phyloP scores from a whole-genome alignment of 2,888 invertebrate genomes.

The Perithous albicinctus region DNA sequence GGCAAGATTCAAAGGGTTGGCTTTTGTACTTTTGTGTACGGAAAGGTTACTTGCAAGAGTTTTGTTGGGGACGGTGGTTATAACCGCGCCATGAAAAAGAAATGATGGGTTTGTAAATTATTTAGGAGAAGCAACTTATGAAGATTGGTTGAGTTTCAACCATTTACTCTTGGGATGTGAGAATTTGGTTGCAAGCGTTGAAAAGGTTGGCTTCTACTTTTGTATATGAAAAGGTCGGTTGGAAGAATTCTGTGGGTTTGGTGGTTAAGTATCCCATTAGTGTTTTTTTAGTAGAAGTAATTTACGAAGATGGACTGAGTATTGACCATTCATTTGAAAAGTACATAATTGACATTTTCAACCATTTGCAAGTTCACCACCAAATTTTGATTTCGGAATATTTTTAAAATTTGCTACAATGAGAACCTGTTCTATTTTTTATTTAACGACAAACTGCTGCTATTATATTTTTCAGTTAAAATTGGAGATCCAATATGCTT shows the following conservation, averaged over 20 bases:
- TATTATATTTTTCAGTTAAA: too few species aligned
- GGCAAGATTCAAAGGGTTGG: slow-evolving; percentile 8
- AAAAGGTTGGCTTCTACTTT: background rate
- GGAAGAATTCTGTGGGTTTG: background rate
- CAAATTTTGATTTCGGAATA: background rate
- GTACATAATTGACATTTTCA: background rate
- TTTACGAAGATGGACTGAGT: background rate
- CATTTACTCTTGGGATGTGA: too few species aligned
- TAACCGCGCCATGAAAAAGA: too few species aligned
- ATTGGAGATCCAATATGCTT: too few species aligned
- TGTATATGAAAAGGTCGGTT: background rate
- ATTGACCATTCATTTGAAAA: background rate
- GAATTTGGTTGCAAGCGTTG: too few species aligned
- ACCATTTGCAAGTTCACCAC: background rate
- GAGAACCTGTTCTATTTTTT: too few species aligned
- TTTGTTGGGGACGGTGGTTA: slow-evolving; percentile 6
- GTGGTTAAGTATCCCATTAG: slow-evolving; percentile 26
- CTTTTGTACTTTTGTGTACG: background rate
- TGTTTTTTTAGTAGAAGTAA: background rate
- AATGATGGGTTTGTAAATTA: too few species aligned
- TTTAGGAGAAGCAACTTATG: too few species aligned
- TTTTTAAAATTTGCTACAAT: background rate
- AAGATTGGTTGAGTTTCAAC: too few species aligned
- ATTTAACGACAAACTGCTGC: too few species aligned
- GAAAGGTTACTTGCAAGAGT: background rate